Evolutionary conservation across 2,888 invertebrate species (phyloP).

Genomic region (Idaea aversata): DNA sequence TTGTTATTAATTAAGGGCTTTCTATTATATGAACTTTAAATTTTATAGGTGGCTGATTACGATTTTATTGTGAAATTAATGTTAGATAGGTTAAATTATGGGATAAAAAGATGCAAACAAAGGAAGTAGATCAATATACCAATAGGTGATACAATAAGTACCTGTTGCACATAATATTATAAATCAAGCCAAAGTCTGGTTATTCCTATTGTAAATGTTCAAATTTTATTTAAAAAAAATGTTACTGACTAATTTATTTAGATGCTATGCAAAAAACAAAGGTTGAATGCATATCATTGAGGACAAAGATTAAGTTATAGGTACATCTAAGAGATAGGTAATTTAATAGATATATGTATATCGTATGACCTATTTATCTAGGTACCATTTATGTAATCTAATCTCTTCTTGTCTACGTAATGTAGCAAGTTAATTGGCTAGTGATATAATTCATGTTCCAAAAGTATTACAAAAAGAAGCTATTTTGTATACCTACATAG

Average conservation of each 20-base stretch:
- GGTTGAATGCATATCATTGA: background rate
- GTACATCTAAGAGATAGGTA: background rate
- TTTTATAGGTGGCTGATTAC: background rate
- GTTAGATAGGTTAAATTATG: background rate
- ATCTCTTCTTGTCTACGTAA: background rate
- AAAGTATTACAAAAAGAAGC: constrained; percentile 26
- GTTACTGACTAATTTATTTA: background rate
- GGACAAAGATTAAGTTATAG: background rate
- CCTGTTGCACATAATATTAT: background rate
- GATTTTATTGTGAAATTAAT: background rate
- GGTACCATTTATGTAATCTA: background rate
- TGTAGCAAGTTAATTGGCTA: constrained; percentile 7
- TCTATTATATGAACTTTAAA: background rate
- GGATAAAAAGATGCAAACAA: background rate
- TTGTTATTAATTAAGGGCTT: background rate
- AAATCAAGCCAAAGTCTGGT: background rate
- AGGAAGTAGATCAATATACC: background rate
- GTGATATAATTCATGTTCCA: constrained; percentile 5
- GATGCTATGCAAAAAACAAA: background rate
- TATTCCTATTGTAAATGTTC: background rate
- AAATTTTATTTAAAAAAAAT: background rate
- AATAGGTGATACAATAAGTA: background rate
- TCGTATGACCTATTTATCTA: background rate
- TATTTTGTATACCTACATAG: constrained; percentile 28
- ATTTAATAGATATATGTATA: background rate